Evolutionary conservation across 2,797 vertebrate genomes (phyloP).

Genomic region (Helostoma temminkii): DNA sequence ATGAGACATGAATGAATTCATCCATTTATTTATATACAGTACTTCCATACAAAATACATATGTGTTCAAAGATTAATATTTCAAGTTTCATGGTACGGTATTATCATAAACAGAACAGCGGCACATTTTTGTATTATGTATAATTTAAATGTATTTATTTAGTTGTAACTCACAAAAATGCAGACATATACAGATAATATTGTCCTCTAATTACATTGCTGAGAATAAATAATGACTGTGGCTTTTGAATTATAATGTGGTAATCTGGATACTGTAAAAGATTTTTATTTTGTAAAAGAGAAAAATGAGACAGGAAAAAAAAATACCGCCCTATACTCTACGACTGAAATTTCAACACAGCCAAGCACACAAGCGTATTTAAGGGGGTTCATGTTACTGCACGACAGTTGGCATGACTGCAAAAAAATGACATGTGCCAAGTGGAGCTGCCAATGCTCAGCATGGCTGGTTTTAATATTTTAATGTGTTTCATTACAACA

Average conservation of each 20-base stretch:
- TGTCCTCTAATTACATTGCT: constrained; percentile 8
- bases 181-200: constrained; percentile 1
- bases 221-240: constrained; percentile 9
- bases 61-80: constrained; percentile 13
- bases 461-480: constrained; percentile 87
- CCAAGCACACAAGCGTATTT: constrained; percentile 72
- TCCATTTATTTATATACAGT: constrained; percentile 48
- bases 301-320: constrained; percentile 36
- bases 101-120: not conserved
- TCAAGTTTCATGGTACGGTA: not conserved
- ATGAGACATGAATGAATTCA: constrained; percentile 68
- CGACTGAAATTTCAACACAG: constrained; percentile 62
- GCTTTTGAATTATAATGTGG: constrained; percentile 5
- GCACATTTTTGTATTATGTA: not conserved
- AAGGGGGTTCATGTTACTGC: constrained; percentile 79
- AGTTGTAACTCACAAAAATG: constrained; percentile 6
- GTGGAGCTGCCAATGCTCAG: constrained; percentile 79
- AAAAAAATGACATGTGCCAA: constrained; percentile 78
- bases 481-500: constrained; percentile 88
- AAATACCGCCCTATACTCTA: constrained; percentile 37
- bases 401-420: constrained; percentile 80
- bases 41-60: constrained; percentile 26
- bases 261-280: constrained; percentile 9
- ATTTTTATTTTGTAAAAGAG: constrained; percentile 32
- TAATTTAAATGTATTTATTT: no score